These are phyloP conservation scores for Xanthia togata DNA, from an alignment of 2,888 invertebrate genomes.

Conservation along the genomic window DNA sequence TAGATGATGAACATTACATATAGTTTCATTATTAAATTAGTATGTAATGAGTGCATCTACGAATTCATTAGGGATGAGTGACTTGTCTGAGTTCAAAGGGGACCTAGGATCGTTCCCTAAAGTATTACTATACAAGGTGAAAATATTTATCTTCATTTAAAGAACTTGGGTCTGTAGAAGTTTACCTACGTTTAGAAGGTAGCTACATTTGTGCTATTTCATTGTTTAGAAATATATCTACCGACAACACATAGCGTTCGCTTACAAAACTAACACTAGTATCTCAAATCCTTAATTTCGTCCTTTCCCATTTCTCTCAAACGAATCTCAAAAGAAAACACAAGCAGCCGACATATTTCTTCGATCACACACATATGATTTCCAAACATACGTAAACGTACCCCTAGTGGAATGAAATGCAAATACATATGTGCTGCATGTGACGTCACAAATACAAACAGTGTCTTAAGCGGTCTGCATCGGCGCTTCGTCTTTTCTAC, in stretches of 20 bases:
- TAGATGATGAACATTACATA: neutral
- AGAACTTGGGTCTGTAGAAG: neutral
- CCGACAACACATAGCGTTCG: neutral
- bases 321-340: slow-evolving; percentile 16
- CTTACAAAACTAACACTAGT: neutral
- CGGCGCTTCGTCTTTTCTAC: neutral
- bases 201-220: neutral
- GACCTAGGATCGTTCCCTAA: neutral
- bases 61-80: neutral
- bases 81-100: slow-evolving; percentile 1
- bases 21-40: slow-evolving; percentile 19
- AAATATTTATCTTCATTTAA: neutral
- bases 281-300: neutral
- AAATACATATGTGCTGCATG: slow-evolving; percentile 49
- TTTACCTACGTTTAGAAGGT: neutral
- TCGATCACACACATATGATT: slow-evolving; percentile 32
- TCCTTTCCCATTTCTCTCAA: neutral
- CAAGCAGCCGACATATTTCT: slow-evolving; percentile 1
- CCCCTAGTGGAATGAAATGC: slow-evolving; percentile 45
- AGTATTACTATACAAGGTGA: neutral
- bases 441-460: slow-evolving; percentile 41
- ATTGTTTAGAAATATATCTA: neutral
- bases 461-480: slow-evolving; percentile 35
- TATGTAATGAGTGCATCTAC: neutral
- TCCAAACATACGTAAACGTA: slow-evolving; percentile 46